Evolutionary conservation across 2,888 invertebrate genomes (phyloP), one percentile per base, ranked within the genome.

Genomic region (Epicampocera succincta): DNA sequence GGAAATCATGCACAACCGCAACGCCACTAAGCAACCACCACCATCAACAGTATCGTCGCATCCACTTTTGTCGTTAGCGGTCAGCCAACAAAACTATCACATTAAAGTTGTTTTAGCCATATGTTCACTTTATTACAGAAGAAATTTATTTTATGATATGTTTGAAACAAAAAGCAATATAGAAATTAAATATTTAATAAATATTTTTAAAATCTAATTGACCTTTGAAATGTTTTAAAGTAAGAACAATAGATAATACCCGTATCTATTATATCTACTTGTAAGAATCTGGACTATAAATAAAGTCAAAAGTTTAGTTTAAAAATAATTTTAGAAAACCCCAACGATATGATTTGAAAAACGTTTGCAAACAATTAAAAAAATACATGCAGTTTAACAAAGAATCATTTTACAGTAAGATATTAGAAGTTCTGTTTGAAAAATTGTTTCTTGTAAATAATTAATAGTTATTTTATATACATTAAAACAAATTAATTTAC

Each of bases 241-340:
- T 25, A 1, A 8, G 9, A 8, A 33, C 0, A 48, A 48, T n/a
- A 48, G 29, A 15, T 33, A 33, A 33, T 8, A 9, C n/a, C n/a
- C n/a, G n/a, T n/a, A n/a, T n/a, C n/a, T n/a, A n/a, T n/a, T n/a
- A n/a, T n/a, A n/a, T n/a, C n/a, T 9, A 9, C 33, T 33, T 33
- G 33, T 33, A 33, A 33, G 33, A 11, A 17, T 12, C n/a, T 21
- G 42, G 15, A 21, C n/a, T 12, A 48, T 42, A 74, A 29, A 66
- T n/a, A 66, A 60, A 50, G 42, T 50, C 58, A 56, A 75, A 66
- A 66, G 50, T 48, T 75, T 48, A 60, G 56, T 61, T 61, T 13
- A 52, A 66, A 40, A 42, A 44, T 13, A 50, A 58, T 74, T 66
- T 58, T 9, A 66, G 63, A n/a, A 65, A 54, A 56, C 52, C 33